These are phyloP conservation scores for Thryonomys swinderianus DNA, from an alignment of 2,113 vertebrate genomes.

Conservation along the genomic window DNA sequence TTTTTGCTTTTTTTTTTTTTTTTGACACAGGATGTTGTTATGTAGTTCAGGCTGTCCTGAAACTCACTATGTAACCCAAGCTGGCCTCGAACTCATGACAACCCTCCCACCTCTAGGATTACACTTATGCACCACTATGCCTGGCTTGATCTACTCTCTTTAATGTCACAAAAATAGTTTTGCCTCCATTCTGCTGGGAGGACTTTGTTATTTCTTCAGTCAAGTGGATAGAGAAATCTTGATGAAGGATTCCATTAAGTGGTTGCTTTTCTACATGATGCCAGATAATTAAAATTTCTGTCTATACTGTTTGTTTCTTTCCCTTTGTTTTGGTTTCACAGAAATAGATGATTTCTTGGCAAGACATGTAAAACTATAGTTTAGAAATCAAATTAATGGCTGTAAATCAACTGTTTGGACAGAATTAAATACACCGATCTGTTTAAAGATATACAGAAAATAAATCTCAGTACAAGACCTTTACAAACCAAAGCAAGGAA, in stretches of 20 bases:
- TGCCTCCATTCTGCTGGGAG: neutral
- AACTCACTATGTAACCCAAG: neutral
- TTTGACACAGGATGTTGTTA: neutral
- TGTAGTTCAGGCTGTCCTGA: neutral
- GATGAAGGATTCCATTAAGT: neutral
- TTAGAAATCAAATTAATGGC: conserved; percentile 1
- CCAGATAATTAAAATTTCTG: neutral
- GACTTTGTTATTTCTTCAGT: neutral
- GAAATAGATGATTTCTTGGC: neutral
- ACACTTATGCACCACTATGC: neutral
- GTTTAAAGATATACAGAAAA: neutral
- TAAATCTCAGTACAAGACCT: neutral
- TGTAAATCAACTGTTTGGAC: neutral
- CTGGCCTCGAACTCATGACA: neutral
- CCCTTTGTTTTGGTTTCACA: conserved; percentile 4
- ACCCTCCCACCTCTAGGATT: neutral
- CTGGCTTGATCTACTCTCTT: neutral
- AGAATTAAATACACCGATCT: neutral
- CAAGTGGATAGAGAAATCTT: too few relatives aligned
- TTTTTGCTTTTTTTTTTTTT: neutral
- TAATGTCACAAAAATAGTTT: neutral
- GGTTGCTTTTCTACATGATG: neutral
- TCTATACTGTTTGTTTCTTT: neutral
- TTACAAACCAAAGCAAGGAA: neutral
- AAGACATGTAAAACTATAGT: neutral